phyloP scores from a whole-genome alignment of 2,888 invertebrate genomes.

The Alcis repandata region DNA sequence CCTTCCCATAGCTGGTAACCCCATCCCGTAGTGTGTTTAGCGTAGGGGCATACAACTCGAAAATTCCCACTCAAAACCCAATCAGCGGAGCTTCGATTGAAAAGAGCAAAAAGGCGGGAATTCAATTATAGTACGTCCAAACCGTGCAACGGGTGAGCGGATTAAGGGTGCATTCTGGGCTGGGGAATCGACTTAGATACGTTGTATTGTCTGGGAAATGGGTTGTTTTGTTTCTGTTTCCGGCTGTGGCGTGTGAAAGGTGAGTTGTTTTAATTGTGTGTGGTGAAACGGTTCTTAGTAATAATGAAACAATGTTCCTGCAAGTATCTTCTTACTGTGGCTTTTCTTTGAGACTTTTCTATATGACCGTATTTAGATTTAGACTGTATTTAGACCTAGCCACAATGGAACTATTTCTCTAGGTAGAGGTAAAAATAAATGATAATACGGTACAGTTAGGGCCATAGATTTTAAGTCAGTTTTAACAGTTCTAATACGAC shows the following conservation, averaged over 20 bases:
- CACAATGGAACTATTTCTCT: no score
- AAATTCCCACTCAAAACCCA: constrained; percentile 46
- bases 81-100: constrained; percentile 43
- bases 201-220: constrained; percentile 8
- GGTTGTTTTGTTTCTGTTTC: neutral
- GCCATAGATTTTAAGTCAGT: no score
- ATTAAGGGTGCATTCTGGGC: constrained; percentile 24
- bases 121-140: constrained; percentile 50
- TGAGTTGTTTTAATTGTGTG: neutral
- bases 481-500: no score
- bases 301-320: neutral
- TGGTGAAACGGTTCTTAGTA: neutral
- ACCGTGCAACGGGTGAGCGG: constrained; percentile 36
- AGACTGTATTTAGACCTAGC: no score
- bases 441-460: no score
- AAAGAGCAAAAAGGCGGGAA: constrained; percentile 48
- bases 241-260: neutral
- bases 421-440: no score
- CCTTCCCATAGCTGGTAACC: constrained; percentile 12
- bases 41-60: constrained; percentile 37
- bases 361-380: no score
- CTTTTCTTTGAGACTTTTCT: no score
- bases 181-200: neutral
- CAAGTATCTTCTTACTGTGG: no score
- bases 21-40: constrained; percentile 36